Evolutionary conservation across 2,797 vertebrate species (phyloP).

Genomic region (Eremophila alpestris): DNA sequence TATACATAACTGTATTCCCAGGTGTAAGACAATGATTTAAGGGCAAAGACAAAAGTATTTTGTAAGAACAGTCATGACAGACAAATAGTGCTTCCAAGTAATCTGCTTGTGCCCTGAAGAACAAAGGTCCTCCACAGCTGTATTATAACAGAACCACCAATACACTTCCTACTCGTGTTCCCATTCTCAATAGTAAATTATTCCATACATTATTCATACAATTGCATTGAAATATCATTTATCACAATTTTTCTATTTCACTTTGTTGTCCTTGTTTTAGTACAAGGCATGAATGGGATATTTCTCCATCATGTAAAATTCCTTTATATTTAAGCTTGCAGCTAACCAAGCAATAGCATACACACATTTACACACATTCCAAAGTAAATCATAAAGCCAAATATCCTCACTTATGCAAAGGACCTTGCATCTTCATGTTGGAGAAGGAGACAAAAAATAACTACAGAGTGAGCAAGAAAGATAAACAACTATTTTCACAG

Average conservation of each 20-base stretch:
- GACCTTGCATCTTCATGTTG: background rate
- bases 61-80: background rate
- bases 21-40: background rate
- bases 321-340: background rate
- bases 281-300: background rate
- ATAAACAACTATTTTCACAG: background rate
- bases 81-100: background rate
- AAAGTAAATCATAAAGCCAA: background rate
- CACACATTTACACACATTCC: background rate
- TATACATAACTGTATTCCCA: background rate
- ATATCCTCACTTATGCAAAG: background rate
- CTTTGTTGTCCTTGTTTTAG: background rate
- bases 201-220: background rate
- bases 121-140: background rate
- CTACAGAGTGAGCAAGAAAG: background rate
- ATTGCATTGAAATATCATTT: background rate
- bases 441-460: background rate
- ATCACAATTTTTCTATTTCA: background rate
- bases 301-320: background rate
- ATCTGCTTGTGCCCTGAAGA: background rate
- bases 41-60: background rate
- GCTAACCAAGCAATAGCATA: background rate
- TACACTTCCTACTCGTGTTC: background rate
- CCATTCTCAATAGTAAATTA: background rate
- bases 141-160: background rate